Percentiles rank a stretch among this genome's conserved stretches.
These are phyloP conservation scores for Drosophila ercepeae DNA, from an alignment of 1,140 invertebrate species.

Conservation along the genomic window DNA sequence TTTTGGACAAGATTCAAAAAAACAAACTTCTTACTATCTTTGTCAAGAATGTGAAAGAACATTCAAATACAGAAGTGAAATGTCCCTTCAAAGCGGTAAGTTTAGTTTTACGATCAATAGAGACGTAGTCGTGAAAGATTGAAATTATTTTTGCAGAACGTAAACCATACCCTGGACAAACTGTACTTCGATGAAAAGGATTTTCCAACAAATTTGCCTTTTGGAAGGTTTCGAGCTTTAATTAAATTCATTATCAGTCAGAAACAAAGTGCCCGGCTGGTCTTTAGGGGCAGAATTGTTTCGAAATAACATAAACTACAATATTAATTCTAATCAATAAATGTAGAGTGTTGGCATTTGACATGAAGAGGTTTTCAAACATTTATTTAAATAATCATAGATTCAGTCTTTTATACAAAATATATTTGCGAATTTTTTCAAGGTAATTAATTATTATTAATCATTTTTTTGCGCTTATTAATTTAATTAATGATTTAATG, in stretches of 20 bases:
- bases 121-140: too few relatives aligned
- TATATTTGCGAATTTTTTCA: background rate
- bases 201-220: slow-evolving; percentile 38
- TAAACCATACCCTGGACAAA: slow-evolving; percentile 27
- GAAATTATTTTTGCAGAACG: slow-evolving; percentile 18
- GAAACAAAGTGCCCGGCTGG: slow-evolving; percentile 11
- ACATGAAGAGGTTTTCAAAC: background rate
- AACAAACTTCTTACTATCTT: slow-evolving; percentile 34
- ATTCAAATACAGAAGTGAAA: slow-evolving; percentile 13
- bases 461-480: too few relatives aligned
- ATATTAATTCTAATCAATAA: background rate
- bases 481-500: too few relatives aligned
- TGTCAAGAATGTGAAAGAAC: slow-evolving; percentile 20
- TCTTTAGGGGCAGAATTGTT: slow-evolving; percentile 3
- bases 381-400: background rate
- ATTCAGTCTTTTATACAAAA: background rate
- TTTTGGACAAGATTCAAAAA: slow-evolving; percentile 25
- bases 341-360: background rate
- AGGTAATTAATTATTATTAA: too few relatives aligned
- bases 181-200: slow-evolving; percentile 40
- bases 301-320: background rate
- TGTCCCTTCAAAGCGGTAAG: slow-evolving; percentile 57
- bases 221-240: slow-evolving; percentile 23
- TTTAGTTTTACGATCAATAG: too few relatives aligned
- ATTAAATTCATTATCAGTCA: slow-evolving; percentile 20